Evolutionary conservation across 2,113 vertebrate species (phyloP).

Genomic region (Procapra przewalskii): DNA sequence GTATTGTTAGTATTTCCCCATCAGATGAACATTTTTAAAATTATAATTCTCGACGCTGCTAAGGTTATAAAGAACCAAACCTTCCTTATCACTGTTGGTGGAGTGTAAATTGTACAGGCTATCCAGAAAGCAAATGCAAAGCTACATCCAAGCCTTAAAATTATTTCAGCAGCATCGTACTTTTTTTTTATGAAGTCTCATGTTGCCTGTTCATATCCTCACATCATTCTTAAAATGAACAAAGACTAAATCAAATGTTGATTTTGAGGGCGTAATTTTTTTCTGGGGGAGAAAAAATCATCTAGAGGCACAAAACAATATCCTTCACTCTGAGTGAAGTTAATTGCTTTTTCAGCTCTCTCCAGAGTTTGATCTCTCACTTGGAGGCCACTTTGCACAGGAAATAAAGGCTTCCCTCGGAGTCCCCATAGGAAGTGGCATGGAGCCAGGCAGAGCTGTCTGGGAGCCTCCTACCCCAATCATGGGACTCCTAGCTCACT

Average conservation of each 20-base stretch:
- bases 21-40: slow-evolving; percentile 50
- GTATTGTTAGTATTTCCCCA: background rate
- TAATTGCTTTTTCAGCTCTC: slow-evolving; percentile 71
- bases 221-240: slow-evolving; percentile 65
- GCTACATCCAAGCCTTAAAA: slow-evolving; percentile 45
- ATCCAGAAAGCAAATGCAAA: slow-evolving; percentile 55
- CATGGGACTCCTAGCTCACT: background rate
- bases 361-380: slow-evolving; percentile 63
- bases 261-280: slow-evolving; percentile 71
- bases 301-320: slow-evolving; percentile 68
- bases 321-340: slow-evolving; percentile 69
- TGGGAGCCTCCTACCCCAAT: background rate
- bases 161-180: slow-evolving; percentile 54
- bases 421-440: background rate
- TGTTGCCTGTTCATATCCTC: slow-evolving; percentile 54
- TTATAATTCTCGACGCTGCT: slow-evolving; percentile 13
- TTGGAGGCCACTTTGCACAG: slow-evolving; percentile 56
- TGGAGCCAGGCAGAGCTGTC: background rate
- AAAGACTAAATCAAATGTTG: slow-evolving; percentile 75
- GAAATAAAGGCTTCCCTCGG: slow-evolving; percentile 43
- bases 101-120: slow-evolving; percentile 44
- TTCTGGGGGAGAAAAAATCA: background rate
- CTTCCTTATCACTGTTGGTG: background rate
- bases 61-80: background rate
- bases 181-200: slow-evolving; percentile 51